Conservation (phyloP, 2,113 vertebrate species). For the Calcarius ornatus region DNA sequence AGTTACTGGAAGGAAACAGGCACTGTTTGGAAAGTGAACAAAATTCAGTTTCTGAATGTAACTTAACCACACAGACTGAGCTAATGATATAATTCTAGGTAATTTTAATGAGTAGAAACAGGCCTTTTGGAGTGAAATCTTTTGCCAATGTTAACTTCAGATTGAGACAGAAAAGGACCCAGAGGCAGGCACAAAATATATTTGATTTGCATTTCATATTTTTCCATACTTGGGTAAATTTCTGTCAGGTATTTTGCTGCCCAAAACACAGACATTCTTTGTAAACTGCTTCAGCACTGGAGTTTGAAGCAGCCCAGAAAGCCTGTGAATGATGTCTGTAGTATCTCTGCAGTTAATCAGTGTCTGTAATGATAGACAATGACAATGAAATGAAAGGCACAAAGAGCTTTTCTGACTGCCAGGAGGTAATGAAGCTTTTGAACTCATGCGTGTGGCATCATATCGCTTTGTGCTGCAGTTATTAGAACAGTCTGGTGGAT, state of each 20-base stretch:
- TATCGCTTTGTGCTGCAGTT: neutral
- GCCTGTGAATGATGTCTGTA: neutral
- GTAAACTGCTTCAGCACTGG: neutral
- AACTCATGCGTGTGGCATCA: neutral
- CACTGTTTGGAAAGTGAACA: neutral
- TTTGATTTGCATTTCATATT: neutral
- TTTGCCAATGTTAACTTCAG: neutral
- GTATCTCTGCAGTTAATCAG: neutral
- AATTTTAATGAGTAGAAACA: conserved; percentile 22
- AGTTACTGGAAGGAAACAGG: neutral
- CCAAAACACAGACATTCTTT: neutral
- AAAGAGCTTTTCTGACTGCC: neutral
- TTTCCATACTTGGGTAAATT: neutral
- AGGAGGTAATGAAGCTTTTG: neutral
- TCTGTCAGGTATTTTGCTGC: neutral
- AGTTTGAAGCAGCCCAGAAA: neutral
- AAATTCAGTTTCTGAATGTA: neutral
- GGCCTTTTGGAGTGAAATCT: neutral
- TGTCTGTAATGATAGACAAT: neutral
- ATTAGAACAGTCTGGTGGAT: neutral
- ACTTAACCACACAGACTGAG: neutral
- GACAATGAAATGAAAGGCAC: neutral
- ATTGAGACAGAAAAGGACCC: neutral
- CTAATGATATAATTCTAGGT: neutral
- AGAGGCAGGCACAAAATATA: neutral